Evolutionary conservation across 2,113 vertebrate genomes (phyloP).

Genomic region (Podarcis raffonei): DNA sequence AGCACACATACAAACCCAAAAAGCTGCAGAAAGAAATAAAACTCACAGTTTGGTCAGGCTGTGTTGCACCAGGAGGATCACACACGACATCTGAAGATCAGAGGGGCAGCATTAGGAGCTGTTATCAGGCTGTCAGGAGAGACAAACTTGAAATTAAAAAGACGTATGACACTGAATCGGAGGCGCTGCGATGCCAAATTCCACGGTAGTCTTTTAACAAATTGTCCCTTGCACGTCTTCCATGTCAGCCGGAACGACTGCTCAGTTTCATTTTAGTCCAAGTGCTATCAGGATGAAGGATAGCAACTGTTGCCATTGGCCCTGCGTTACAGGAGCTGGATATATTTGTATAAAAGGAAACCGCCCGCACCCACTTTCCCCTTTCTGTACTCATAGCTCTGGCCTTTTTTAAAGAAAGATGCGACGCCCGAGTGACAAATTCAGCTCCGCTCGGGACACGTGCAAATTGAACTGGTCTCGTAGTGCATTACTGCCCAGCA

Average conservation of each 20-base stretch:
- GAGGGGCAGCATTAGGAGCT: background rate
- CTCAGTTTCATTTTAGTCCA: conserved; percentile 44
- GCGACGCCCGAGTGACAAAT: conserved; percentile 58
- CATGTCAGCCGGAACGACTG: conserved; percentile 9
- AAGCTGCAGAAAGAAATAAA: conserved; percentile 4
- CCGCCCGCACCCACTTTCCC: background rate
- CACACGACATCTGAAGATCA: conserved; percentile 34
- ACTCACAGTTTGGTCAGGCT: conserved; percentile 24
- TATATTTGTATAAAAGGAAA: conserved; percentile 37
- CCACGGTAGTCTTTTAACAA: conserved; percentile 20
- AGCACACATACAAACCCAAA: background rate
- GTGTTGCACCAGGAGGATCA: conserved; percentile 24
- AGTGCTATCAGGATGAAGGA: conserved; percentile 26
- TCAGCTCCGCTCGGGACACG: conserved; percentile 63
- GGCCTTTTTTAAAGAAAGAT: conserved; percentile 39
- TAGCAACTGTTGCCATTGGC: background rate
- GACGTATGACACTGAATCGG: background rate
- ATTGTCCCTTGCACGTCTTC: conserved; percentile 9
- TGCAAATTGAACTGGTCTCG: conserved; percentile 64
- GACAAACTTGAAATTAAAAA: conserved; percentile 40
- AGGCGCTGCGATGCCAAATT: background rate
- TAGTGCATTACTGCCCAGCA: conserved; percentile 61
- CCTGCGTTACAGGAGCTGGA: background rate
- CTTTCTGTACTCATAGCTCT: conserved; percentile 27
- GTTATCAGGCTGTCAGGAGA: conserved; percentile 12